Conservation (phyloP, 2,113 vertebrate species). For the Ovis canadensis region DNA sequence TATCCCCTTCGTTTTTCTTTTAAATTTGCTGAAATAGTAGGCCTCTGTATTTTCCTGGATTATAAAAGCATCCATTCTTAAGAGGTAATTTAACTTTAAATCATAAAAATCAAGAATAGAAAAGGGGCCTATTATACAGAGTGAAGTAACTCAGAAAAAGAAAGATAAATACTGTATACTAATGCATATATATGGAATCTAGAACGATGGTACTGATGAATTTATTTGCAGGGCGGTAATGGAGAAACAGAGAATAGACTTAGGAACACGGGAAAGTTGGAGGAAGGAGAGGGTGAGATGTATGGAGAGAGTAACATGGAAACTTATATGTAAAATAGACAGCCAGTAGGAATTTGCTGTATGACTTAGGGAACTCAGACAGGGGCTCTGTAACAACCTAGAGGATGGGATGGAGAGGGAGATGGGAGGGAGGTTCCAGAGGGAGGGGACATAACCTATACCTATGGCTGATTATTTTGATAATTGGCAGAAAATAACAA, state of each 20-base stretch:
- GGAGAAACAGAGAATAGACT: not conserved
- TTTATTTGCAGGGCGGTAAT: not conserved
- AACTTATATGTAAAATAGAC: not conserved
- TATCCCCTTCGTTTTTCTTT: not conserved
- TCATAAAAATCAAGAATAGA: not conserved
- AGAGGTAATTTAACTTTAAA: conserved; percentile 44
- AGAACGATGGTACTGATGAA: not conserved
- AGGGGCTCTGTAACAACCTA: not conserved
- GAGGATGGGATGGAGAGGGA: not conserved
- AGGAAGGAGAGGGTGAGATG: not conserved
- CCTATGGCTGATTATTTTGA: not conserved
- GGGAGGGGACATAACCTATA: not conserved
- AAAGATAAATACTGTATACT: not conserved
- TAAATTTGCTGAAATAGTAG: conserved; percentile 4
- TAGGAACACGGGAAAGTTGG: not conserved
- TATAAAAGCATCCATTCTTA: conserved; percentile 17
- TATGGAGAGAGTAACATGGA: not conserved
- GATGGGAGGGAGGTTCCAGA: not conserved
- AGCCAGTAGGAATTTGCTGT: not conserved
- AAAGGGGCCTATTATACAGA: not conserved
- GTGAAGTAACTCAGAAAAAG: not conserved
- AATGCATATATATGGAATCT: not conserved
- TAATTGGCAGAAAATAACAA: not conserved
- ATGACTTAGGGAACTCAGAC: not conserved
- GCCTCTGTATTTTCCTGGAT: not conserved